These are phyloP conservation scores for Progne subis DNA, from an alignment of 2,113 vertebrate genomes.

Conservation along the genomic window DNA sequence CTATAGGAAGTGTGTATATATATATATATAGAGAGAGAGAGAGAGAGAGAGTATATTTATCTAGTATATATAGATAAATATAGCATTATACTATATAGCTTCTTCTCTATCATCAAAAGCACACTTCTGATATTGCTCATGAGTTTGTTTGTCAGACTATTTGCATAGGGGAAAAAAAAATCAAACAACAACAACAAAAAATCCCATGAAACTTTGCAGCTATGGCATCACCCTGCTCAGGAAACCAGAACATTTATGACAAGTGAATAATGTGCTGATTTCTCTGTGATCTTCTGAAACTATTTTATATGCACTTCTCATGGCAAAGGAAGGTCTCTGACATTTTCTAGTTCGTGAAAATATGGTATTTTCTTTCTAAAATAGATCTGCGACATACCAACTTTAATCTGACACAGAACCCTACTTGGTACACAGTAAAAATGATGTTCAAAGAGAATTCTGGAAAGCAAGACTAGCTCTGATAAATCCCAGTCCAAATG, in stretches of 20 bases:
- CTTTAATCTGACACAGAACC: conserved; percentile 10
- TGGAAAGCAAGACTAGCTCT: not conserved
- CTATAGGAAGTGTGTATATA: not conserved
- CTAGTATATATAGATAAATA: not conserved
- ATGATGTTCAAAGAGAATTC: not conserved
- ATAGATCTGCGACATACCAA: not conserved
- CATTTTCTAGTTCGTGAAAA: not conserved
- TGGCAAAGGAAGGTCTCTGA: not conserved
- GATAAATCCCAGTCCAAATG: not conserved
- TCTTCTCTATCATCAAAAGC: not conserved
- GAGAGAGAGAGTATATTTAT: not conserved
- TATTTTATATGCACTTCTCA: not conserved
- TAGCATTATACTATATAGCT: not conserved
- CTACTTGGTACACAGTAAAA: not conserved
- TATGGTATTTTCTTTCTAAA: conserved; percentile 22
- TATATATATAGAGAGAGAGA: not conserved
- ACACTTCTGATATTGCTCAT: not conserved
- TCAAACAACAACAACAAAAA: not conserved
- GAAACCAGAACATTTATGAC: not conserved
- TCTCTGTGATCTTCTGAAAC: conserved; percentile 3
- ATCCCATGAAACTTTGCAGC: not conserved
- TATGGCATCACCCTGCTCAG: not conserved
- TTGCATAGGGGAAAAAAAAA: not conserved
- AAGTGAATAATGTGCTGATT: not conserved
- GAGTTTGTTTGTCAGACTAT: not conserved